Evolutionary conservation across 1,140 invertebrate species (phyloP), one percentile per base, ranked within the genome.

Genomic region (Pseudomyrmex flavicornis): DNA sequence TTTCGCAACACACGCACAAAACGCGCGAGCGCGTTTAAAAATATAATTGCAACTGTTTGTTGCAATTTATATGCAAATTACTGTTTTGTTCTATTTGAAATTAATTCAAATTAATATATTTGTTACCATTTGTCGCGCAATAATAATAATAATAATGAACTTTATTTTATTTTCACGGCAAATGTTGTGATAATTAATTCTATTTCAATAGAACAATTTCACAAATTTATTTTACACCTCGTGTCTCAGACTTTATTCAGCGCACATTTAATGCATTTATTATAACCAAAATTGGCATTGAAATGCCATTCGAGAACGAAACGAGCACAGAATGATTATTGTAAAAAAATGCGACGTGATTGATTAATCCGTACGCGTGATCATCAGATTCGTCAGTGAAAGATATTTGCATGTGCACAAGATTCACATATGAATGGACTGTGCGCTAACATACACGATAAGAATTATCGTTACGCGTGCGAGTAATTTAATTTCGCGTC

Each of bases 61-160:
- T 10, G 54, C 54, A 58, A 59, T 73, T 73, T 73, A 44, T 46
- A 15, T 66, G 7, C n/a, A 65, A 35, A 66, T 76, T 66, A 52
- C 22, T 65, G 13, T 66, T 62, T 35, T 52, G n/a, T 76, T 65
- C 22, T n/a, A 52, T 44, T 52, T 22, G 35, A 50, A 76, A 76
- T 52, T 35, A 35, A 65, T 17, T 8, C 2, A 65, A 65, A 76
- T 76, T 66, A 66, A 66, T 75, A 13, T 59, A 52, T 35, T 20
- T 58, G 48, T 76, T 35, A 52, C 2, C n/a, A 65, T 76, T 76
- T 0, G 4, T 65, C 9, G 20, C 13, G 20, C 0, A 63, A 26
- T 26, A 26, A 26, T 26, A 26, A 26, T 26, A 35, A 35, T 15
- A 66, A 48, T 13, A 74, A 48, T 46, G 8, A 46, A 13, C 35